Evolutionary conservation across 2,888 invertebrate genomes (phyloP).

Genomic region (Zaprionus bogoriensis): DNA sequence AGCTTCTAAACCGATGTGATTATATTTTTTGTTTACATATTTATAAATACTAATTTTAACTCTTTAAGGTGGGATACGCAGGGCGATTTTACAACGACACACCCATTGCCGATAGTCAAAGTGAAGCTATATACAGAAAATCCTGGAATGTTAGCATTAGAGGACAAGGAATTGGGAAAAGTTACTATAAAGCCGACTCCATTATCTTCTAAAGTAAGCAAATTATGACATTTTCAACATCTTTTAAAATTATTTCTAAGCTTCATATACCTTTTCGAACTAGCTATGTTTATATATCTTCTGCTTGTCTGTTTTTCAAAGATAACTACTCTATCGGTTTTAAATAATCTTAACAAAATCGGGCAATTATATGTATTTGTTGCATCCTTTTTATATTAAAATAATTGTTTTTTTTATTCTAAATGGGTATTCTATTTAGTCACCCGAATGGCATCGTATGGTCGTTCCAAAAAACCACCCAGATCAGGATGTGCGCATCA

Average conservation of each 20-base stretch:
- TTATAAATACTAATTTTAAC: too few relatives aligned
- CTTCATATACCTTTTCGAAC: too few relatives aligned
- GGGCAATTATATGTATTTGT: too few relatives aligned
- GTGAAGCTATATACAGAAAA: conserved; percentile 99
- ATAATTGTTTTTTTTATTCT: background rate
- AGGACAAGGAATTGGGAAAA: conserved; percentile 99
- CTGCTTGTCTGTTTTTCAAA: too few relatives aligned
- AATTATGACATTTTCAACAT: background rate
- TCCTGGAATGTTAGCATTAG: conserved; percentile 97
- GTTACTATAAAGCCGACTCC: conserved; percentile 94
- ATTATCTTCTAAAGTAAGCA: conserved; percentile 90
- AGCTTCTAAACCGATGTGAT: conserved; percentile 97
- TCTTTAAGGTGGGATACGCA: conserved; percentile 98
- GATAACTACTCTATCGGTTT: too few relatives aligned
- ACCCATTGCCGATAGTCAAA: conserved; percentile 98
- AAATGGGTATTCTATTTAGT: conserved; percentile 85
- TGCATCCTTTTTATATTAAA: background rate
- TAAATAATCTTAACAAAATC: too few relatives aligned
- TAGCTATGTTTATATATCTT: too few relatives aligned
- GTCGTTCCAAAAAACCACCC: conserved; percentile 96
- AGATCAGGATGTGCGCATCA: conserved; percentile 97
- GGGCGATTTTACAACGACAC: conserved; percentile 99
- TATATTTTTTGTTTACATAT: background rate
- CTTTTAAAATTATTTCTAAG: too few relatives aligned
- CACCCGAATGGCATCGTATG: conserved; percentile 99